Evolutionary conservation across 1,140 invertebrate genomes (phyloP).

Genomic region (Eciton burchellii): DNA sequence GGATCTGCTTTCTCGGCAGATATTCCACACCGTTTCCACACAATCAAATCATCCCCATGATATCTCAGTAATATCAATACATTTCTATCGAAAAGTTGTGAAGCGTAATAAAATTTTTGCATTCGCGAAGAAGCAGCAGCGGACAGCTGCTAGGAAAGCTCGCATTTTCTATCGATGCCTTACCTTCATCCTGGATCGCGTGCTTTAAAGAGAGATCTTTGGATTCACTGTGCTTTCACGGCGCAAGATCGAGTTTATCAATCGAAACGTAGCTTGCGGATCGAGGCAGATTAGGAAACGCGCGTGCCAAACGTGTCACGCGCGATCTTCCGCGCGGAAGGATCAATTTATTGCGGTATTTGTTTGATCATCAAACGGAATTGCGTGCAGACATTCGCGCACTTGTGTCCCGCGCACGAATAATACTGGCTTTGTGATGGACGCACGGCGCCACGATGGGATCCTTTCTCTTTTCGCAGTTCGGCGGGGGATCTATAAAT

Average conservation of each 20-base stretch:
- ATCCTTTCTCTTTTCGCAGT: constrained; percentile 70
- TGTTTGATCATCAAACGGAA: constrained; percentile 11
- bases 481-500: constrained; percentile 42
- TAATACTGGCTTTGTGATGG: constrained; percentile 67
- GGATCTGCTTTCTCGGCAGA: constrained; percentile 4
- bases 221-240: neutral
- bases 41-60: neutral
- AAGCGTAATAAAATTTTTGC: neutral
- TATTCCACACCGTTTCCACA: constrained; percentile 13
- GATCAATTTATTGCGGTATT: neutral
- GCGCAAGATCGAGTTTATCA: neutral
- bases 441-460: constrained; percentile 43
- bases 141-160: neutral
- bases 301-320: neutral
- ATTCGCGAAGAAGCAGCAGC: neutral
- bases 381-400: constrained; percentile 53
- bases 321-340: neutral
- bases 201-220: neutral
- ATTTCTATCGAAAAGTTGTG: neutral
- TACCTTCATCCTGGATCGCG: constrained; percentile 65
- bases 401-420: constrained; percentile 67
- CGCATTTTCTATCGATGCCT: no score
- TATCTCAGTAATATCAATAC: neutral
- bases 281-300: neutral
- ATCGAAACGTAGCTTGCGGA: neutral